Conservation (phyloP, 2,113 vertebrate species). For the Phasianus colchicus region DNA sequence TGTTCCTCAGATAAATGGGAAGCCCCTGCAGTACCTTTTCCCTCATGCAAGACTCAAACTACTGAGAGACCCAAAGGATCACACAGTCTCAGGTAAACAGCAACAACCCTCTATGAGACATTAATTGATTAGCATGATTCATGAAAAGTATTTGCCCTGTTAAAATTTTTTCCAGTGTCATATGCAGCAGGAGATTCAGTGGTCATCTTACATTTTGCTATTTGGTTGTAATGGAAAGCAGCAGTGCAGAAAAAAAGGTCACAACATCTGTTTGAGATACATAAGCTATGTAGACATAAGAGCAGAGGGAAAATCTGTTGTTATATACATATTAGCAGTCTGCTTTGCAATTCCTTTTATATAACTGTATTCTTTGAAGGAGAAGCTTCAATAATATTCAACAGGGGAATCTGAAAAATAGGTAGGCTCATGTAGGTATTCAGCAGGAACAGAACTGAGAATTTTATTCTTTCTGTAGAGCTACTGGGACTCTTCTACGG, state of each 20-base stretch:
- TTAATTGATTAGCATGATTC: background rate
- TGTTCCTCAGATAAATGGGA: constrained; percentile 86
- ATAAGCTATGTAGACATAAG: background rate
- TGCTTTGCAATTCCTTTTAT: constrained; percentile 14
- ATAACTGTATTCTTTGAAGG: background rate
- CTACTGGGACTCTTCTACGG: background rate
- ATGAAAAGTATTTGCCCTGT: background rate
- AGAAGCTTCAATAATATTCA: background rate
- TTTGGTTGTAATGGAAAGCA: background rate
- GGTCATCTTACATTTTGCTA: background rate
- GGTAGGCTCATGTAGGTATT: background rate
- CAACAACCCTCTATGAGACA: background rate
- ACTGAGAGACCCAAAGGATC: constrained; percentile 90
- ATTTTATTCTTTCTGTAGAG: background rate
- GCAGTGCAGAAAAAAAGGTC: background rate
- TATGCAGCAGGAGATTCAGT: background rate
- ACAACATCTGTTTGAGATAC: background rate
- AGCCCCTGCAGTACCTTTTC: constrained; percentile 89
- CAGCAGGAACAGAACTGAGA: background rate
- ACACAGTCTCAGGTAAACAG: constrained; percentile 92
- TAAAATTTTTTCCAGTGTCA: background rate
- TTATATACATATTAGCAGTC: background rate
- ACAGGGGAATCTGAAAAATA: background rate
- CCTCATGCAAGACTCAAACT: constrained; percentile 91
- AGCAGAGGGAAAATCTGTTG: background rate